A percentile compares a stretch with the other conserved stretches of the same genome.
Evolutionary conservation across 2,888 invertebrate genomes (phyloP).

Genomic region (Leuctra nigra): DNA sequence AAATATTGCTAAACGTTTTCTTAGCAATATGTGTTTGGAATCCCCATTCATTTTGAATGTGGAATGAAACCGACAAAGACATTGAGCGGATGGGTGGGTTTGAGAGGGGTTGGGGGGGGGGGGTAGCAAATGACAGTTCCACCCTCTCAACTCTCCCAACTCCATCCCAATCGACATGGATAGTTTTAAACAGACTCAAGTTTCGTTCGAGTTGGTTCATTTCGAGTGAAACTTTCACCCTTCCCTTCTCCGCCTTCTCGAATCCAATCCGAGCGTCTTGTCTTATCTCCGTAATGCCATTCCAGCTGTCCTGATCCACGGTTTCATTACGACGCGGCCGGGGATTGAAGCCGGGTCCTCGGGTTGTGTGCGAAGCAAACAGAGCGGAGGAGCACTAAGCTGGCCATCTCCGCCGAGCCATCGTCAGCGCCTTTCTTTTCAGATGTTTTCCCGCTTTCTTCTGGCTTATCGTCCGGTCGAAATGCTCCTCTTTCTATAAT

Average conservation of each 20-base stretch:
- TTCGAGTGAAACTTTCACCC: conserved; percentile 2
- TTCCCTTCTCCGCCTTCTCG: neutral
- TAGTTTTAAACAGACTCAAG: conserved; percentile 4
- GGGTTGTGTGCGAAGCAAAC: neutral
- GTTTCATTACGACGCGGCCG: conserved; percentile 4
- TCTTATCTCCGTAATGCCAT: conserved; percentile 1
- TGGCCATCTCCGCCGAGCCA: no score
- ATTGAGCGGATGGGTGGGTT: no score
- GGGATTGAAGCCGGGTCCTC: neutral
- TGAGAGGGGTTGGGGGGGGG: neutral
- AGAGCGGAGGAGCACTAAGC: no score
- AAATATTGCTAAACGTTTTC: no score
- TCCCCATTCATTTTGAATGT: no score
- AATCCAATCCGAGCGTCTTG: conserved; percentile 1
- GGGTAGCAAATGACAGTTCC: neutral
- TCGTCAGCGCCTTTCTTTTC: no score
- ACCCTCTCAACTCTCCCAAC: neutral
- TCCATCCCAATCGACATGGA: neutral
- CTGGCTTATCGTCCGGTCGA: no score
- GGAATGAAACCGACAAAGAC: no score
- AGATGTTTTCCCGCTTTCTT: no score
- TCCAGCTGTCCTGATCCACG: conserved; percentile 3
- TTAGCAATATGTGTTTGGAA: no score
- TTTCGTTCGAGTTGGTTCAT: conserved; percentile 7
- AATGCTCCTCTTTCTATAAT: no score